Percentiles rank a stretch among this genome's conserved stretches.
Conservation (phyloP, 1,140 invertebrate genomes). For the Hyphantria cunea region DNA sequence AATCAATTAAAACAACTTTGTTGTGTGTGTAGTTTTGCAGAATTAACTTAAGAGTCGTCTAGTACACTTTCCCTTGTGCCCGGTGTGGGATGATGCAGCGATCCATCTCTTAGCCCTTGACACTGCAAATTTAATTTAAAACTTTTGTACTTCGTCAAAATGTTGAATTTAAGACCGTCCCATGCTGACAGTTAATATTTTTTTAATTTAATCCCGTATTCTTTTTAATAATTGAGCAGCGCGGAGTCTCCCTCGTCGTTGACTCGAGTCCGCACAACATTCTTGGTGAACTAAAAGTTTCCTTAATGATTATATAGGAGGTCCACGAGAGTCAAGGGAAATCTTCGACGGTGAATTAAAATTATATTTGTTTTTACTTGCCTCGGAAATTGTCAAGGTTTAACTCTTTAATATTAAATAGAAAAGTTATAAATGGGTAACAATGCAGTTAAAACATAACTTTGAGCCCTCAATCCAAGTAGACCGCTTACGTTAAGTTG, state of each 20-base stretch:
- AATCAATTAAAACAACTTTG: slow-evolving; percentile 51
- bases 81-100: not conserved
- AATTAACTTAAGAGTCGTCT: not conserved
- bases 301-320: slow-evolving; percentile 49
- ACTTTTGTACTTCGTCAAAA: slow-evolving; percentile 51
- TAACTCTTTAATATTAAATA: slow-evolving; percentile 24
- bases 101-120: slow-evolving; percentile 36
- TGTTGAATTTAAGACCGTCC: slow-evolving; percentile 29
- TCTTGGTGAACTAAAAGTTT: slow-evolving; percentile 30
- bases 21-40: slow-evolving; percentile 23
- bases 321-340: slow-evolving; percentile 51
- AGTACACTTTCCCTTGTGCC: not conserved
- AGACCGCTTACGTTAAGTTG: slow-evolving; percentile 3
- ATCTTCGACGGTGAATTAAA: slow-evolving; percentile 41
- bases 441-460: not conserved
- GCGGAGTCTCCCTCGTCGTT: slow-evolving; percentile 15
- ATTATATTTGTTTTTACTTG: slow-evolving; percentile 19
- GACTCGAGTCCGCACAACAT: slow-evolving; percentile 35
- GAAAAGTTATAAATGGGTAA: slow-evolving; percentile 18
- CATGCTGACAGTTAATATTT: slow-evolving; percentile 28
- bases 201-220: slow-evolving; percentile 32
- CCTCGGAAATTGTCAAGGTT: slow-evolving; percentile 45
- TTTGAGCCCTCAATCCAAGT: not conserved
- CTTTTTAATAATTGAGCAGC: slow-evolving; percentile 27
- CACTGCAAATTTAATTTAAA: slow-evolving; percentile 54